A percentile compares a stretch with the other conserved stretches of the same genome.
phyloP scores from a whole-genome alignment of 1,140 invertebrate genomes.

The Campoletis sonorensis region DNA sequence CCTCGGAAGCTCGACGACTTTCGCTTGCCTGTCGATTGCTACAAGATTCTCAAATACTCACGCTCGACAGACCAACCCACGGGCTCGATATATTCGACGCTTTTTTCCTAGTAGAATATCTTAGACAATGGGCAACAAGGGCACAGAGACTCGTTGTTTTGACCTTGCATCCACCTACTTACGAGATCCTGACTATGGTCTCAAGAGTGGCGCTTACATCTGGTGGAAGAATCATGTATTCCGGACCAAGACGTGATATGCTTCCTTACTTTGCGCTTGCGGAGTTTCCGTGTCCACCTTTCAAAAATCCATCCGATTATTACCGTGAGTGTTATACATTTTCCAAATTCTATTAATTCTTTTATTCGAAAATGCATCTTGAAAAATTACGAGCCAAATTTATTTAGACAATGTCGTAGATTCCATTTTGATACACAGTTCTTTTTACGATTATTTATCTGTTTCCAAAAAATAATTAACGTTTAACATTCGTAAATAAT shows the following conservation, averaged over 20 bases:
- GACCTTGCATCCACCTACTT: slow-evolving; percentile 94
- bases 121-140: slow-evolving; percentile 93
- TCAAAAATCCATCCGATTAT: slow-evolving; percentile 97
- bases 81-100: slow-evolving; percentile 98
- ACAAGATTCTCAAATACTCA: slow-evolving; percentile 88
- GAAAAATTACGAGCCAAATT: neutral
- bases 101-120: slow-evolving; percentile 95
- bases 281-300: slow-evolving; percentile 96
- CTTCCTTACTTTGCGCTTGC: slow-evolving; percentile 95
- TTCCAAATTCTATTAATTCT: neutral
- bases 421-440: no score
- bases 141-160: slow-evolving; percentile 90
- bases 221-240: slow-evolving; percentile 93
- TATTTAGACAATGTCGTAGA: neutral
- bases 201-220: slow-evolving; percentile 91
- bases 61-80: slow-evolving; percentile 92
- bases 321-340: slow-evolving; percentile 84
- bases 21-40: slow-evolving; percentile 92
- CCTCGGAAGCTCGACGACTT: slow-evolving; percentile 89
- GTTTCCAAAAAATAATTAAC: no score
- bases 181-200: slow-evolving; percentile 97
- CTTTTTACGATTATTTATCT: no score
- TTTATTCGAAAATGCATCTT: no score
- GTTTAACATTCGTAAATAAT: no score
- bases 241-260: slow-evolving; percentile 91